Base-by-base conservation (phyloP, 2,113 vertebrate species). In the Lepus americanus region DNA sequence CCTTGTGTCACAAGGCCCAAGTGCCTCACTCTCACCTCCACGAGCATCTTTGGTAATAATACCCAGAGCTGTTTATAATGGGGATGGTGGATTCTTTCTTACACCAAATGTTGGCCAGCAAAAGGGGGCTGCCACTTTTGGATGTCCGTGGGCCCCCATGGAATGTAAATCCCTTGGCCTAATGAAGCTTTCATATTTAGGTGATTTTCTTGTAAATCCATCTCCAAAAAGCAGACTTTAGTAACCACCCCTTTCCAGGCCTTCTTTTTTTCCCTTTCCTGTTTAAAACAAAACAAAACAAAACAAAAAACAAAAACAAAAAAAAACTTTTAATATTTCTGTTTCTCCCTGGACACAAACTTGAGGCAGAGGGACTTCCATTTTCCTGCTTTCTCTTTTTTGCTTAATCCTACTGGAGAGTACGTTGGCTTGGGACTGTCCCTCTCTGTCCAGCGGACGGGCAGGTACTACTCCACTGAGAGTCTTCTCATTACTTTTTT, bases 201-300 rank as follows among this genome's bases (percentile, higher is more conserved):
- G 55, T 59, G 55, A 19, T 59, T 59, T 59, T 59, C 55, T 59
- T 59, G 55, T 59, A 59, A 99, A 99, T 39, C 99, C 99, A 39
- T 99, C 99, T 63, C 99, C 99, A 27, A 99, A 95, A 99, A 99
- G 95, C 99, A 99, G 53, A 99, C 99, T 99, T 99, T 99, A 53
- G 99, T 99, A 97, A 99, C 99, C 99, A 99, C 99, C 96, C 99
- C 99, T 98, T 99, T 99, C 99, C 99, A 99, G 23, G 99, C 99
- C 97, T 99, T 99, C 98, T 99, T 99, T 96, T 44, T 99, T 99
- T 89, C 99, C 99, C 97, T 99, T 99, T 97, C 99, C 99, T 6
- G 99, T 99, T 92, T 98, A 98, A 97, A 99, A 44, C n/a, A n/a
- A n/a, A n/a, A n/a, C n/a, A n/a, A n/a, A n/a, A n/a, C n/a, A n/a